These are phyloP conservation scores for Imbricaverruca yamaguchii DNA, from an alignment of 2,888 invertebrate genomes.

Conservation along the genomic window DNA sequence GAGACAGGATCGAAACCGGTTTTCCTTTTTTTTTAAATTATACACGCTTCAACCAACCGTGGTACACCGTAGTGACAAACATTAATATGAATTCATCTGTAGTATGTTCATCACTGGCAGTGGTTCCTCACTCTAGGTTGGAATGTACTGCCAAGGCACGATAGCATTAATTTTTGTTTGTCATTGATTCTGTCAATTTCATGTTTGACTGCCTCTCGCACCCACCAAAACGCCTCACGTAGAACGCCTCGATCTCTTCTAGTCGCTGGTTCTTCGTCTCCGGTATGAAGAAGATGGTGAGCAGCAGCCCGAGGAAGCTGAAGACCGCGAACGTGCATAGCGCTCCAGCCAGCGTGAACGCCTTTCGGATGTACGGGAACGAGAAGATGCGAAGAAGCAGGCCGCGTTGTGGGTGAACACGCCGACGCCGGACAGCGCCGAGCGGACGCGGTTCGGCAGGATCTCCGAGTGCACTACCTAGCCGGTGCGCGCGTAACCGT, in stretches of 20 bases:
- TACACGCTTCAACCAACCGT: no score
- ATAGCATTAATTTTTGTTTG: no score
- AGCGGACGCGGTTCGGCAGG: slow-evolving; percentile 6
- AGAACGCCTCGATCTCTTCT: background rate
- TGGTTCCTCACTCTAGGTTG: no score
- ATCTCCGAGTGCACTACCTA: slow-evolving; percentile 16
- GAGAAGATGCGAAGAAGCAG: background rate
- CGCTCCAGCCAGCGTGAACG: background rate
- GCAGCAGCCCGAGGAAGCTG: background rate
- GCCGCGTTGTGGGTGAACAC: background rate
- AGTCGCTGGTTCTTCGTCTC: slow-evolving; percentile 12
- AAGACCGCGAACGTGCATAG: background rate
- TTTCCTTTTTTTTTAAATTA: no score
- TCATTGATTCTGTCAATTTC: no score
- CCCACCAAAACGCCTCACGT: background rate
- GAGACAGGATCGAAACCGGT: no score
- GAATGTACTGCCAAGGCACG: no score
- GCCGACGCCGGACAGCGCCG: background rate
- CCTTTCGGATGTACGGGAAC: background rate
- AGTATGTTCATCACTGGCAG: no score
- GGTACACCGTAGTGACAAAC: no score
- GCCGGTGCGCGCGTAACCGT: background rate
- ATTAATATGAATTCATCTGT: no score
- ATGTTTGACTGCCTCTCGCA: no score
- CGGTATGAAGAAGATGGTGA: background rate